A percentile compares a stretch with the other conserved stretches of the same genome.
These are phyloP conservation scores for Leptinotarsa peninsularis DNA, from an alignment of 2,888 invertebrate genomes.

Conservation along the genomic window DNA sequence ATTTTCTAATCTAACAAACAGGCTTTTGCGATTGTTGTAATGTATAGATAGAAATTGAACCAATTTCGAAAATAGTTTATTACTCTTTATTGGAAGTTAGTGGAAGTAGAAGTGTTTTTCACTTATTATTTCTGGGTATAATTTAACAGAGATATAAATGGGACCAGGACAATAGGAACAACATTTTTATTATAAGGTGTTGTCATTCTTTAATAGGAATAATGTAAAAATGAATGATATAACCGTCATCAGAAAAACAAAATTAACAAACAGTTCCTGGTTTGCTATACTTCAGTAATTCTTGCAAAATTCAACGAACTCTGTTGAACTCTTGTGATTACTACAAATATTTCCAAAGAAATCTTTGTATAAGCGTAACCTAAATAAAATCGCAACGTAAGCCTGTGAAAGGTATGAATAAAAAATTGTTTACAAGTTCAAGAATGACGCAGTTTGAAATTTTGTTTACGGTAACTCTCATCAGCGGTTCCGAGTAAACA, in stretches of 20 bases:
- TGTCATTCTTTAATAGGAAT: too few species aligned
- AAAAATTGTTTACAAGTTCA: constrained; percentile 21
- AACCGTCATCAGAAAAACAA: neutral
- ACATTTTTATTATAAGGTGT: too few species aligned
- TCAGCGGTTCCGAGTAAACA: constrained; percentile 2
- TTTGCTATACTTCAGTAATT: constrained; percentile 3
- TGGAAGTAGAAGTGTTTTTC: too few species aligned
- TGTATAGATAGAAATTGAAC: too few species aligned
- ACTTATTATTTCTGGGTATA: too few species aligned
- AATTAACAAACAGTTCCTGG: neutral
- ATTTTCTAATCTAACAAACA: too few species aligned
- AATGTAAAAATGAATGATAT: too few species aligned
- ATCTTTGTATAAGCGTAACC: constrained; percentile 23
- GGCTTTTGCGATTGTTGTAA: too few species aligned
- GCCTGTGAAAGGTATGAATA: constrained; percentile 17
- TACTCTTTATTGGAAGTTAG: too few species aligned
- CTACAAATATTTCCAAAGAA: constrained; percentile 16
- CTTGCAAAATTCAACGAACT: constrained; percentile 24
- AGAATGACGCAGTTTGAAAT: constrained; percentile 23
- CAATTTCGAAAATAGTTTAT: too few species aligned
- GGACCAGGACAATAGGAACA: too few species aligned
- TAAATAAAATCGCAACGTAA: constrained; percentile 26
- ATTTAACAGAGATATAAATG: too few species aligned
- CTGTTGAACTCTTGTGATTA: constrained; percentile 19
- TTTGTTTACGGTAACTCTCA: constrained; percentile 18